A percentile compares a stretch with the other conserved stretches of the same genome.
Evolutionary conservation across 2,888 invertebrate species (phyloP).

Genomic region (Andrena bicolor): DNA sequence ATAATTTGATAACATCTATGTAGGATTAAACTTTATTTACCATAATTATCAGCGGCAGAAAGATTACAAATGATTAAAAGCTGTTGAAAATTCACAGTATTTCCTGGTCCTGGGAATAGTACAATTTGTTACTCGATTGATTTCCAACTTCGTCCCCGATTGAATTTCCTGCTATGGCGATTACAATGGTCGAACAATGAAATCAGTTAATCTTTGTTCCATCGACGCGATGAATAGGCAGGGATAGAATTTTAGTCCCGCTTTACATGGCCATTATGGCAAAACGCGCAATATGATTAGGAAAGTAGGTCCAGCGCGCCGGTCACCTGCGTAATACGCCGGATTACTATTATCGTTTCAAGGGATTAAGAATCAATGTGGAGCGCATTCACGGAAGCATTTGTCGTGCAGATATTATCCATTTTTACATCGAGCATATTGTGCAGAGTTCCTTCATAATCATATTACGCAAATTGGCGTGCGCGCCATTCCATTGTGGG

Average conservation of each 20-base stretch:
- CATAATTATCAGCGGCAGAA: too few relatives aligned
- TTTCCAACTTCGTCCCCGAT: not conserved
- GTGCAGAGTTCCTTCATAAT: constrained; percentile 14
- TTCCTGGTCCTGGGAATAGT: too few relatives aligned
- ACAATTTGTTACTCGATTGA: not conserved
- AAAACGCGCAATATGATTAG: constrained; percentile 48
- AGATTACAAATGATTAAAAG: too few relatives aligned
- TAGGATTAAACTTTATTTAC: not conserved
- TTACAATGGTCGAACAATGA: not conserved
- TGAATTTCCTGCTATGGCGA: not conserved
- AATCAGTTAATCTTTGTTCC: not conserved
- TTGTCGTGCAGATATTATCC: constrained; percentile 36
- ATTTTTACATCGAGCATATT: constrained; percentile 37
- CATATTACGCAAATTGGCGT: constrained; percentile 18
- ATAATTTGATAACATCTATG: not conserved
- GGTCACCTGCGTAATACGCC: constrained; percentile 38
- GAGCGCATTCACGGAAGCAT: constrained; percentile 18
- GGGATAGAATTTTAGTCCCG: constrained; percentile 5
- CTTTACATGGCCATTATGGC: constrained; percentile 14
- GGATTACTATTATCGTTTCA: constrained; percentile 58
- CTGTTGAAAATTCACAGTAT: too few relatives aligned
- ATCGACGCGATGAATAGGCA: not conserved
- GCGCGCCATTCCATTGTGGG: not conserved
- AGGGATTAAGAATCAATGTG: constrained; percentile 61
- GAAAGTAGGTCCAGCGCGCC: constrained; percentile 18